Base-by-base conservation (phyloP, 2,797 vertebrate species). In the Heliangelus exortis region DNA sequence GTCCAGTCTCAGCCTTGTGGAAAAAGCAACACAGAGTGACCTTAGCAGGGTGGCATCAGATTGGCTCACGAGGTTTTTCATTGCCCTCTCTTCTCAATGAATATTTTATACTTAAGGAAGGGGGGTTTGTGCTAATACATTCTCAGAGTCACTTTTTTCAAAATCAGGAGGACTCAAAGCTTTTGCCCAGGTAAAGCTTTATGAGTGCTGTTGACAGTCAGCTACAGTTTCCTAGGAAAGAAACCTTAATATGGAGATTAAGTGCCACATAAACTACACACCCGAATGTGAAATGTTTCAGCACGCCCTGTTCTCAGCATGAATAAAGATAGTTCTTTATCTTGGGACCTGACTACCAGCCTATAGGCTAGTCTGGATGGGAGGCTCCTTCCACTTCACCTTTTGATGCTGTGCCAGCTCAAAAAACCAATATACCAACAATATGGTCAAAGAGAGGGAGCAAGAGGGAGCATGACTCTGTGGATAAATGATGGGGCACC, bases 281-380 rank as follows among this genome's bases (percentile, higher is more conserved):
- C 67, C 74, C 77, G 84, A 73, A 48, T 0, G 0, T 68, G 66
- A 86, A 58, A 36, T 84, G 84, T 95, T 94, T 82, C 20, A 1
- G 67, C 90, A 87, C 92, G 81, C 81, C 63, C 33, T 59, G 28
- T 69, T 90, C 67, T 78, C 51, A 79, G 20, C 39, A 25, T 87
- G 79, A 74, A 45, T 87, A 73, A 67, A 85, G 76, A 88, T 80
- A 39, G 71, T 67, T 90, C 51, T 95, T 95, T 20, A 89, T 82
- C 63, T 29, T 87, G 81, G 47, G 69, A 62, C 43, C 63, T 89
- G 59, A 73, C 77, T 84, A 31, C 29, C n/a, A 55, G 28, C 29
- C 26, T 79, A 76, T 59, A 73, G 71, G 55, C 78, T 89, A 41
- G 39, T 69, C 78, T 79, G 20, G 20, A 34, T 87, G 71, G 74